Evolutionary conservation across 2,113 vertebrate species (phyloP).

Genomic region (Prionailurus bengalensis): DNA sequence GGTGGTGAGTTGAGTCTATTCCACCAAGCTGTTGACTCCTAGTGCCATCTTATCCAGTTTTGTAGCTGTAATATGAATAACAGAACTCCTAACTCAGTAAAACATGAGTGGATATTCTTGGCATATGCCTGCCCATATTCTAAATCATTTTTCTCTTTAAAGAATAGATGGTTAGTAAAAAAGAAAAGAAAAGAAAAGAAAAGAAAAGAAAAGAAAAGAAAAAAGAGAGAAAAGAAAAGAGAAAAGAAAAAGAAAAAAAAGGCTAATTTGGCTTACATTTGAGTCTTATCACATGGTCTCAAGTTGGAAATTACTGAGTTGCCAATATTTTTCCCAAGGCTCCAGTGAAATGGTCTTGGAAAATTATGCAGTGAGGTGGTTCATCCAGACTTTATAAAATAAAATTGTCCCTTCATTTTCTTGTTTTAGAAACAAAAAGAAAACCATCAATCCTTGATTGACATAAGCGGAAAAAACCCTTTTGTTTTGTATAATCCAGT

Average conservation of each 20-base stretch:
- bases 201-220: neutral
- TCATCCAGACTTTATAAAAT: constrained; percentile 61
- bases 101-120: neutral
- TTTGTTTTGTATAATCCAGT: constrained; percentile 71
- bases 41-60: neutral
- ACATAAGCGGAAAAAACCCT: neutral
- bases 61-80: neutral
- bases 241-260: neutral
- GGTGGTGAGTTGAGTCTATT: neutral
- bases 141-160: constrained; percentile 38
- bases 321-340: constrained; percentile 44
- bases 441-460: constrained; percentile 63
- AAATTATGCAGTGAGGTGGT: constrained; percentile 43
- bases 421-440: constrained; percentile 70
- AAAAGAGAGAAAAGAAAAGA: neutral
- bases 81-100: neutral
- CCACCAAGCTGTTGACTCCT: neutral
- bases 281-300: neutral
- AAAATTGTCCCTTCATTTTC: constrained; percentile 69
- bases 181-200: neutral
- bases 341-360: constrained; percentile 35
- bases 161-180: constrained; percentile 21
- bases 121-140: neutral
- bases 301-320: neutral
- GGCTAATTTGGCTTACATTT: neutral